Conservation (phyloP, 2,113 vertebrate species). For the Coturnix japonica region DNA sequence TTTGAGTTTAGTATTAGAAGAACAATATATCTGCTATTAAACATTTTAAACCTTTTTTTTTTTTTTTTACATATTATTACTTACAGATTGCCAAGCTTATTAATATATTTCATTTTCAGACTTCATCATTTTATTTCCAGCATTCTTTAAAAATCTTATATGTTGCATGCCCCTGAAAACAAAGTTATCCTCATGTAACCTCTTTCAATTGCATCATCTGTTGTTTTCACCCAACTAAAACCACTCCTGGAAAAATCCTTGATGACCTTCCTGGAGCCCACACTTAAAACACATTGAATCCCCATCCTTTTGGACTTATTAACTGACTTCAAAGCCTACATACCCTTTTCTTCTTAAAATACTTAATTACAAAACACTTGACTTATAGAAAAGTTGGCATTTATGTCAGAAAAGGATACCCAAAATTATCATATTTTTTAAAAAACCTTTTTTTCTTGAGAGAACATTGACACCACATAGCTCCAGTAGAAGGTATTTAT, state of each 20-base stretch:
- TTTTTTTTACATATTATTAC: background rate
- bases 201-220: background rate
- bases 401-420: background rate
- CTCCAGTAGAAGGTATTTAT: background rate
- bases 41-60: background rate
- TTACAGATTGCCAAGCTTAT: background rate
- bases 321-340: constrained; percentile 28
- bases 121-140: background rate
- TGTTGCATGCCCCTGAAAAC: background rate
- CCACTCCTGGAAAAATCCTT: background rate
- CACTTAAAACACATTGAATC: constrained; percentile 13
- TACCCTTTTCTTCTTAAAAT: background rate
- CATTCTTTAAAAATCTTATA: background rate
- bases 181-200: background rate
- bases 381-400: background rate
- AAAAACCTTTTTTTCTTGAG: background rate
- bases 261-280: background rate
- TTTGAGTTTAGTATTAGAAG: constrained; percentile 7
- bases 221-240: background rate
- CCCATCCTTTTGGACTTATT: constrained; percentile 1
- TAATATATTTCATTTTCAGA: background rate
- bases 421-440: background rate
- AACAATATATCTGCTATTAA: background rate
- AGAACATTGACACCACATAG: background rate
- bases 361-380: constrained; percentile 16